These are phyloP conservation scores for Edolisoma coerulescens DNA, from an alignment of 2,113 vertebrate species.

Conservation along the genomic window DNA sequence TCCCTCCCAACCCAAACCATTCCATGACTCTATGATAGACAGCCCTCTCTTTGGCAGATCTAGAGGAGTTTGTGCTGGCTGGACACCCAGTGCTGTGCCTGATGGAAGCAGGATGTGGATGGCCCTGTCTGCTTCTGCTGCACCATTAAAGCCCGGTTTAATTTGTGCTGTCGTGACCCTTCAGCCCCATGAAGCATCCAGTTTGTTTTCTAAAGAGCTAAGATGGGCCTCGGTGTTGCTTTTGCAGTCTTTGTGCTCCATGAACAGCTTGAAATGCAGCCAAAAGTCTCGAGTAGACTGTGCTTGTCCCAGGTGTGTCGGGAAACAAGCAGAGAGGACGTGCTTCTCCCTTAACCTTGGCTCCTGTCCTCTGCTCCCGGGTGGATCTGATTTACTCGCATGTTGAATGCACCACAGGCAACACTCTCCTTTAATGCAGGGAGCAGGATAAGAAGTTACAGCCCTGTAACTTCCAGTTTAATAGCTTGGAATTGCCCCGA, in stretches of 20 bases:
- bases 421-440: background rate
- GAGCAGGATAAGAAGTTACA: background rate
- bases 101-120: background rate
- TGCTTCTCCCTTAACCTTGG: background rate
- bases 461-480: background rate
- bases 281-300: background rate
- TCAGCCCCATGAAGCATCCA: fast-evolving
- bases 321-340: background rate
- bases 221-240: background rate
- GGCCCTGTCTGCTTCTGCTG: background rate
- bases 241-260: background rate
- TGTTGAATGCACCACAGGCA: background rate
- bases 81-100: background rate
- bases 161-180: background rate
- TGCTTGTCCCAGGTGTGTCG: background rate
- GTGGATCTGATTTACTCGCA: background rate
- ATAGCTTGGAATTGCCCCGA: background rate
- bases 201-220: background rate
- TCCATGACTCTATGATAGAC: background rate
- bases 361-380: background rate
- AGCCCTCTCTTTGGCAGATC: background rate
- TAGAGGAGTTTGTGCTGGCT: background rate
- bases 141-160: background rate
- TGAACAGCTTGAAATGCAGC: background rate
- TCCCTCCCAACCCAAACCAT: background rate